Base-by-base conservation (phyloP, 1,140 invertebrate species). In the Bombus ignitus region DNA sequence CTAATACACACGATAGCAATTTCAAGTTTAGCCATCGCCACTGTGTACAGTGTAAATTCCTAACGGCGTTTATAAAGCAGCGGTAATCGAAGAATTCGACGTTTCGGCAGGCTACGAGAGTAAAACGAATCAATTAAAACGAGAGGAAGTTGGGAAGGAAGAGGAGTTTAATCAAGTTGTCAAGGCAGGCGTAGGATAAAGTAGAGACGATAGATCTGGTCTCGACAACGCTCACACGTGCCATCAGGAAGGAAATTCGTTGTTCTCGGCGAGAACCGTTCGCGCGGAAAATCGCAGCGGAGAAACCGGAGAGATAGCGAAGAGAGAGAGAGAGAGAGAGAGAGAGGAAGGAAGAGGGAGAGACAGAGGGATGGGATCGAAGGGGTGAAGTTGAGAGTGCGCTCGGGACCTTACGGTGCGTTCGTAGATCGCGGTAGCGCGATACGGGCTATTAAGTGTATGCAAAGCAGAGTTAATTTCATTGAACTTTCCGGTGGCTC, bases 381-480 rank as follows among this genome's bases (percentile, higher is more conserved):
- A 47, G 74, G 28, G 44, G 35, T 9, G 10, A 22, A 53, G 18
- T 53, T 2, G 68, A 47, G 53, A 47, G 59, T 37, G 59, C 59
- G 32, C 80, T 71, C 9, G 66, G 57, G 84, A 82, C 74, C 71
- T 65, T 73, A 77, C 32, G 37, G 75, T n/a, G 35, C 35, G 77
- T 82, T 87, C 86, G 35, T 47, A 87, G 79, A 89, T 89, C 71
- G 88, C 83, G 83, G 42, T 65, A 71, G 79, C 78, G 72, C 84
- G 89, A 91, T 92, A 92, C 90, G 85, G 87, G 71, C 84, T 93
- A 93, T 92, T 92, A 93, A 94, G 90, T 91, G 90, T 92, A 94
- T 92, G 92, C 90, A 92, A 93, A 94, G 89, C 93, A 89, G 88
- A 94, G 90, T 94, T 94, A 93, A 94, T 94, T 93, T 94, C 90